Evolutionary conservation across 2,888 invertebrate genomes (phyloP), one percentile per base, ranked within the genome.

Genomic region (Philereme vetulata): DNA sequence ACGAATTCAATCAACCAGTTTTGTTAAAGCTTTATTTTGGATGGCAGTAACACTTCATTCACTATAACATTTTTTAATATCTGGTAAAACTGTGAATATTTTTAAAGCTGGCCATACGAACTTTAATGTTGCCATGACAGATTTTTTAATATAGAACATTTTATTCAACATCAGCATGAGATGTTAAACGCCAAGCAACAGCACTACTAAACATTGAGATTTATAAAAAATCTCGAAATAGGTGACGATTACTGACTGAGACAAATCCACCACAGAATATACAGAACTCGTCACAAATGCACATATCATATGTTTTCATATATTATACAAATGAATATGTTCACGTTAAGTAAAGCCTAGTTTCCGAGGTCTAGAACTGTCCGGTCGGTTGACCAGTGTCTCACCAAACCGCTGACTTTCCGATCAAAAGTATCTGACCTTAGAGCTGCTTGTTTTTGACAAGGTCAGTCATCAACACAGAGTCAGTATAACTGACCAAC

Each of bases 1-100:
- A 65, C 58, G 62, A 53, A 52, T 54, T 58, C 48, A 57, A 55
- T 60, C 55, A 54, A 58, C 49, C 58, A 60, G 51, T 55, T 60
- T 62, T 55, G 32, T 57, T 44, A 34, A 57, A 56, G 53, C 33
- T 63, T 57, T 51, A 43, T 33, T 51, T 35, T 47, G 60, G 54
- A 59, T 61, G 40, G 60, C 52, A 56, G 21, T 55, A 56, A 56
- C 40, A 51, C 54, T 51, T 51, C 40, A 40, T 36, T 47, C 38
- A 49, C 5, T 7, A 49, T 44, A 40, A n/a, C 40, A 40, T 11
- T 40, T 36, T 44, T 49, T n/a, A 6, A 9, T 43, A 10, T 52
- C 47, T 38, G 47, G 48, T 43, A 44, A 58, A 47, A 52, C n/a
- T 4, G 6, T 34, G 21, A 35, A 4, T 44, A 43, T 4, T 45